Percentiles rank a stretch among this genome's conserved stretches.
These are phyloP conservation scores for Clostera curtula DNA, from an alignment of 2,888 invertebrate species.

Conservation along the genomic window DNA sequence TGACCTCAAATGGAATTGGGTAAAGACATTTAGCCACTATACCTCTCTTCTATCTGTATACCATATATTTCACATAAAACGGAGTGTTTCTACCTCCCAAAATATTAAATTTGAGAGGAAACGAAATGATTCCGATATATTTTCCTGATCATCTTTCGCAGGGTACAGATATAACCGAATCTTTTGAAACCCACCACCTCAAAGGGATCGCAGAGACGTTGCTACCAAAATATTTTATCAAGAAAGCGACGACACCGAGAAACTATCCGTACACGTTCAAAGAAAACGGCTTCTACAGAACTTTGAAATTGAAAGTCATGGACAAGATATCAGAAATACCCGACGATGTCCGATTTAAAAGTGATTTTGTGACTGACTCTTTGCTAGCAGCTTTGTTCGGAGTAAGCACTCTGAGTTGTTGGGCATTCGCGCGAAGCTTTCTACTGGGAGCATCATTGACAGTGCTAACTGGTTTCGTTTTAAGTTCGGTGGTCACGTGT, in stretches of 20 bases:
- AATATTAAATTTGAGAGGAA: too few species aligned
- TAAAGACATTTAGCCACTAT: too few species aligned
- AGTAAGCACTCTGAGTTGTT: conserved; percentile 39
- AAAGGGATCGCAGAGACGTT: conserved; percentile 74
- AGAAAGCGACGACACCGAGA: conserved; percentile 76
- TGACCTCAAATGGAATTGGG: too few species aligned
- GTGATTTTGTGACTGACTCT: conserved; percentile 43
- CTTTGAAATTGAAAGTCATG: conserved; percentile 77
- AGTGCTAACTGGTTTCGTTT: conserved; percentile 30
- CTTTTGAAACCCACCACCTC: conserved; percentile 77
- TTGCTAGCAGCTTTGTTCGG: conserved; percentile 37
- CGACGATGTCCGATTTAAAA: conserved; percentile 37
- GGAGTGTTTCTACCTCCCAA: not conserved
- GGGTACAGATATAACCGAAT: conserved; percentile 80
- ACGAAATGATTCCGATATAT: too few species aligned
- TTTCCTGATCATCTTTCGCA: conserved; percentile 42
- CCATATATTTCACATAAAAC: too few species aligned
- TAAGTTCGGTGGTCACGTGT: conserved; percentile 65
- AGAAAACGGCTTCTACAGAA: conserved; percentile 84
- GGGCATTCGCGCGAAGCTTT: conserved; percentile 38
- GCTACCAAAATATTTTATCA: conserved; percentile 80
- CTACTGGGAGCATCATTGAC: conserved; percentile 37
- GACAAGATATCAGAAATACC: conserved; percentile 72
- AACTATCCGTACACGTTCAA: conserved; percentile 84
- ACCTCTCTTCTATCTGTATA: too few species aligned